Percentiles rank a stretch among this genome's conserved stretches.
Evolutionary conservation across 2,888 invertebrate genomes (phyloP).

Genomic region (Papilio protenor): DNA sequence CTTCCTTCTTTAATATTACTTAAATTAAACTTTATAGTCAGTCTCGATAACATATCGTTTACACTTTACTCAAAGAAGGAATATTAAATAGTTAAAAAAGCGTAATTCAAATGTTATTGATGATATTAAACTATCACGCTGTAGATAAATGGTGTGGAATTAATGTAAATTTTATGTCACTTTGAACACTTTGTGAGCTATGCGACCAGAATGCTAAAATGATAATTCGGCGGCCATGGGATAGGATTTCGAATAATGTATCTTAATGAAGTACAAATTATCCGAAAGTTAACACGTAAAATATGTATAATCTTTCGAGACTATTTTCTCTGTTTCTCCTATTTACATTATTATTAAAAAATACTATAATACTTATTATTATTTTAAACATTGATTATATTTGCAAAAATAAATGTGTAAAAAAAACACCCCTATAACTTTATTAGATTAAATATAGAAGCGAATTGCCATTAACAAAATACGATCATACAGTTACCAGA

Average conservation of each 20-base stretch:
- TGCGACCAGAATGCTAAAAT: slow-evolving; percentile 18
- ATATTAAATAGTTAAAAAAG: neutral
- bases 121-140: slow-evolving; percentile 14
- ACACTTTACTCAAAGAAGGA: neutral
- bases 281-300: neutral
- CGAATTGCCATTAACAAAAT: neutral
- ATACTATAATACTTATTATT: too few relatives aligned
- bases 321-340: neutral
- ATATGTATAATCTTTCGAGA: neutral
- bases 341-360: neutral
- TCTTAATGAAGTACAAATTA: slow-evolving; percentile 1
- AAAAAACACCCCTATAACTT: neutral
- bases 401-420: neutral
- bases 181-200: slow-evolving; percentile 19
- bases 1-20: neutral
- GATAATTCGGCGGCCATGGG: slow-evolving; percentile 12
- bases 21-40: neutral
- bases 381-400: neutral
- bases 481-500: neutral
- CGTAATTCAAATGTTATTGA: slow-evolving; percentile 9
- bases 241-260: slow-evolving; percentile 8
- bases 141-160: slow-evolving; percentile 21
- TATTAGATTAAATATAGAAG: neutral
- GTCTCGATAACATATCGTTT: neutral
- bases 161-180: slow-evolving; percentile 25